Evolutionary conservation across 2,113 vertebrate species (phyloP), one percentile per base, ranked within the genome.

Genomic region (Tupaia tana): DNA sequence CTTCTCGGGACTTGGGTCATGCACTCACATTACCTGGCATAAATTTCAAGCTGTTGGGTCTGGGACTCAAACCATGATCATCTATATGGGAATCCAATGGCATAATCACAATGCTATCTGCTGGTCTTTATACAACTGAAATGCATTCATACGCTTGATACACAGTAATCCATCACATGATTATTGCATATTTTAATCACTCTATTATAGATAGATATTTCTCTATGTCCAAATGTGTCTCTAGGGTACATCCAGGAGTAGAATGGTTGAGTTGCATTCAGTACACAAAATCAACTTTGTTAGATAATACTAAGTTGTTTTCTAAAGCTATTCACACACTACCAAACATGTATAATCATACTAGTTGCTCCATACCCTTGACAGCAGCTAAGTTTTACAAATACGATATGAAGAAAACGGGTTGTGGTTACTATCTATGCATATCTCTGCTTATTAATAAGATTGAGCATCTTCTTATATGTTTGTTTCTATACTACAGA

Each of bases 331-430:
- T 87, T 83, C 84, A 19, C n/a, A 56, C 0, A 29, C 4, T 22
- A 66, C 66, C 18, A 31, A n/a, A 34, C 54, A 81, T 16, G 52
- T 6, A 13, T 58, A 81, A 71, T 61, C 64, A 12, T 59, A 29
- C 27, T 43, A 52, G 6, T 78, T 64, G 14, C 22, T 93, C n/a
- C 19, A 80, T 29, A 83, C 84, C 85, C n/a, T 86, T 78, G 25
- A 54, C 7, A 83, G 63, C 29, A 80, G 64, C 58, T 92, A 66
- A 20, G 20, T 86, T 93, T 93, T 95, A 81, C 15, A 61, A 86
- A 87, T 73, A 52, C 86, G 29, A 4, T 75, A 84, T 25, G 20
- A 80, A 85, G 61, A 87, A 66, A 95, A 85, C 25, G 31, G 15
- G 16, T 13, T 63, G 4, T 25, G 9, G 67, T 70, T 91, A 71